Base-by-base conservation (phyloP, 2,888 invertebrate genomes). In the Apomyelois bistriatella region DNA sequence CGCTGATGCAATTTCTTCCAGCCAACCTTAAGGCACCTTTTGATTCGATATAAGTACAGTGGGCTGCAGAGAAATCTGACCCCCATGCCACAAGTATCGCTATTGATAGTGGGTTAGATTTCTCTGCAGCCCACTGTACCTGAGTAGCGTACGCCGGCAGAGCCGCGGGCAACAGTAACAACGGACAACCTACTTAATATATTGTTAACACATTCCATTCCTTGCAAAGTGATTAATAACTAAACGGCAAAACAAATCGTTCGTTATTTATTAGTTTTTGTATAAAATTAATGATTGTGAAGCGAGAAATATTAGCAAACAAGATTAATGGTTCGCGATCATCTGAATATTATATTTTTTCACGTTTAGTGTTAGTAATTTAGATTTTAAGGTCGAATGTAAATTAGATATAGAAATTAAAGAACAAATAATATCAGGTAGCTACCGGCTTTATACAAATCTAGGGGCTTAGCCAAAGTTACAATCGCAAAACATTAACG, bases 251-350 rank as follows among this genome's bases (percentile, higher is more conserved):
- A 49, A 22, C 38, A 49, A 28, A 38, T 22, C 13, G 22, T 28
- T 38, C 9, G 1, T 35, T 49, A 38, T 49, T 49, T 40, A 49
- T 49, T 28, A 13, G 37, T 28, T 49, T 17, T 48, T 10, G 16
- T 28, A 12, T 8, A 13, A 49, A 49, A 49, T 49, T 49, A 49
- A 49, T 49, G 38, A 49, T 49, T 40, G 28, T 28, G 28, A 38
- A 28, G 22, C 22, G 38, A 22, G 49, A 49, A 49, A 30, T 49
- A 38, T 49, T 38, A 38, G 7, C n/a, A 37, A 37, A 28, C 16
- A 38, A 22, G 38, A 49, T 49, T 49, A 10, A 49, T 49, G 37
- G 22, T 49, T 49, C 28, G 28, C 22, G 36, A 28, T 38, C 49
- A 28, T 40, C 49, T 17, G 1, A 48, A 38, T 48, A n/a, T 38